phyloP scores from a whole-genome alignment of 2,113 vertebrate species.

The Notiomystis cincta region DNA sequence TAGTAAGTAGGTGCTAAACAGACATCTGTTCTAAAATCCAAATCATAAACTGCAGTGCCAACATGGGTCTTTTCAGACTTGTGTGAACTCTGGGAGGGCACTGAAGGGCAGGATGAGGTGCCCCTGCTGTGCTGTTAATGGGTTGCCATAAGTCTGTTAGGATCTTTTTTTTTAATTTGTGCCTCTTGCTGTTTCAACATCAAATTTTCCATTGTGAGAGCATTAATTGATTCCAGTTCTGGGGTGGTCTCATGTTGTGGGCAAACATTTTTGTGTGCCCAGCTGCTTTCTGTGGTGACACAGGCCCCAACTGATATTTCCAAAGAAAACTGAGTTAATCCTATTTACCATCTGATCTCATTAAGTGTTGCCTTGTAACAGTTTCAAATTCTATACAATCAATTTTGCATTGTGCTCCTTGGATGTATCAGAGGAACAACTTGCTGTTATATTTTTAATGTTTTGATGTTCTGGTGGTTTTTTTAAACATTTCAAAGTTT shows the following conservation, averaged over 20 bases:
- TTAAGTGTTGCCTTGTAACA: not conserved
- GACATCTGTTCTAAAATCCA: not conserved
- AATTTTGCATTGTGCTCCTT: not conserved
- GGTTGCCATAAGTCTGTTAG: not conserved
- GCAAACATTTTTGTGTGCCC: conserved; percentile 6
- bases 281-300: not conserved
- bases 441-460: not conserved
- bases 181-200: conserved; percentile 1
- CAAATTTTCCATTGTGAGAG: not conserved
- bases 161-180: not conserved
- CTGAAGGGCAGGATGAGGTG: not conserved
- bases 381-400: not conserved
- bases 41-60: not conserved
- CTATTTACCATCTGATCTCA: not conserved
- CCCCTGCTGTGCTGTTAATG: not conserved
- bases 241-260: not conserved
- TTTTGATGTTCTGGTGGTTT: not conserved
- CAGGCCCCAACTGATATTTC: not conserved
- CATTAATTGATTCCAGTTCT: not conserved
- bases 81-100: not conserved
- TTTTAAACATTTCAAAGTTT: not conserved
- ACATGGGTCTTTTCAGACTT: not conserved
- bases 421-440: not conserved
- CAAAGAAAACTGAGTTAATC: not conserved
- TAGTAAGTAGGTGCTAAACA: not conserved